Conservation (phyloP, 2,888 invertebrate species). For the Melolontha melolontha region DNA sequence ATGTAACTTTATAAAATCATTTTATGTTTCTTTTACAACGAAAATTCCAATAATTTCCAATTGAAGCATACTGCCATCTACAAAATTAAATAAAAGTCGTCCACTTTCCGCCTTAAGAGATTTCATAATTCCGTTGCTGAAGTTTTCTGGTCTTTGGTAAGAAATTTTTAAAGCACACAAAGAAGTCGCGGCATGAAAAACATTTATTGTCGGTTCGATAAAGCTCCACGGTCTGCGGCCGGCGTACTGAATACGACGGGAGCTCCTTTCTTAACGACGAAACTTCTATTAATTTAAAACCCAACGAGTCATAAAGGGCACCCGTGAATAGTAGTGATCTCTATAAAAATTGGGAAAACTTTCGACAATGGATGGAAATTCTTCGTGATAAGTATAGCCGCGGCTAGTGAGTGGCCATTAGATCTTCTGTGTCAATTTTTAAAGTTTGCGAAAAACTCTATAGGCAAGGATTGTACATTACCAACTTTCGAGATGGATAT, state of each 20-base stretch:
- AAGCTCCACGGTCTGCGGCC: not conserved
- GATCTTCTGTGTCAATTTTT: too few relatives aligned
- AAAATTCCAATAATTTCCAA: too few relatives aligned
- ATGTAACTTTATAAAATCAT: too few relatives aligned
- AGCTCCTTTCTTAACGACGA: slow-evolving; percentile 18
- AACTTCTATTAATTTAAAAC: slow-evolving; percentile 36
- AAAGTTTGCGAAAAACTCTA: too few relatives aligned
- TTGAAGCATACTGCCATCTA: too few relatives aligned
- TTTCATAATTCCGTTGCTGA: slow-evolving; percentile 14
- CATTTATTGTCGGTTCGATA: slow-evolving; percentile 28
- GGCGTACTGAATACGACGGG: not conserved
- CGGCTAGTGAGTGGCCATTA: not conserved
- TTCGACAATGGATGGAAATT: slow-evolving; percentile 18
- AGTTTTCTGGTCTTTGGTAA: slow-evolving; percentile 2
- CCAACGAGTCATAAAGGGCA: slow-evolving; percentile 18
- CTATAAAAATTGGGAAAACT: not conserved
- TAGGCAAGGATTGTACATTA: too few relatives aligned
- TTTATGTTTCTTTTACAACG: too few relatives aligned
- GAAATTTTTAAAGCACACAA: slow-evolving; percentile 27
- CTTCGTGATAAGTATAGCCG: slow-evolving; percentile 2
- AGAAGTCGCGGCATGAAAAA: slow-evolving; percentile 14
- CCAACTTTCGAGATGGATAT: too few relatives aligned
- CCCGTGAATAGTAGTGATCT: slow-evolving; percentile 12
- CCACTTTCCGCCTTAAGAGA: slow-evolving; percentile 16
- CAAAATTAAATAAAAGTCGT: slow-evolving; percentile 10